phyloP scores from a whole-genome alignment of 2,797 vertebrate species.

The Semotilus atromaculatus region DNA sequence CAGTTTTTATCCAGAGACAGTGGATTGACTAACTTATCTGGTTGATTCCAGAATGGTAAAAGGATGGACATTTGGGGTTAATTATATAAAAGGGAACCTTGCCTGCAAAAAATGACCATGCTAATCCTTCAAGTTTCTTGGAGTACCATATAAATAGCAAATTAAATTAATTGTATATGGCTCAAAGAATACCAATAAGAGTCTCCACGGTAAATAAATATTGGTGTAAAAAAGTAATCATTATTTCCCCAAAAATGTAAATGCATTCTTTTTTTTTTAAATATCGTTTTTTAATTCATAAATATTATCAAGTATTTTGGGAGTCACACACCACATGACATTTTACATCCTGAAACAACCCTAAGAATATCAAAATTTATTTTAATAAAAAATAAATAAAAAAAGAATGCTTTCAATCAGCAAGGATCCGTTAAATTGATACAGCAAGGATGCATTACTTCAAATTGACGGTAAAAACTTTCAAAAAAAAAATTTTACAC shows the following conservation, averaged over 20 bases:
- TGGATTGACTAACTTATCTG: background rate
- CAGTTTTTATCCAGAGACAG: background rate
- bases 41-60: background rate
- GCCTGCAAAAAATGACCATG: background rate
- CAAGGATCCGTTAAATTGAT: background rate
- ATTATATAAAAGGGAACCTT: background rate
- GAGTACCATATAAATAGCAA: background rate
- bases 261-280: background rate
- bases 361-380: background rate
- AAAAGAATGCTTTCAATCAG: background rate
- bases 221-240: background rate
- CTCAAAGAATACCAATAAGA: background rate
- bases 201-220: background rate
- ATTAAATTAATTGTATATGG: background rate
- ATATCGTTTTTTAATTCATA: background rate
- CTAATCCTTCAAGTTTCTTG: background rate
- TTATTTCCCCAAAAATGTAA: background rate
- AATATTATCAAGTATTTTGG: background rate
- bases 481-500: too few species aligned
- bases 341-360: background rate
- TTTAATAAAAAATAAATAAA: background rate
- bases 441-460: background rate
- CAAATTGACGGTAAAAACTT: background rate
- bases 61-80: background rate
- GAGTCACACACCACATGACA: background rate